Evolutionary conservation across 1,140 invertebrate species (phyloP).

Genomic region (Lutraria rhynchaena): DNA sequence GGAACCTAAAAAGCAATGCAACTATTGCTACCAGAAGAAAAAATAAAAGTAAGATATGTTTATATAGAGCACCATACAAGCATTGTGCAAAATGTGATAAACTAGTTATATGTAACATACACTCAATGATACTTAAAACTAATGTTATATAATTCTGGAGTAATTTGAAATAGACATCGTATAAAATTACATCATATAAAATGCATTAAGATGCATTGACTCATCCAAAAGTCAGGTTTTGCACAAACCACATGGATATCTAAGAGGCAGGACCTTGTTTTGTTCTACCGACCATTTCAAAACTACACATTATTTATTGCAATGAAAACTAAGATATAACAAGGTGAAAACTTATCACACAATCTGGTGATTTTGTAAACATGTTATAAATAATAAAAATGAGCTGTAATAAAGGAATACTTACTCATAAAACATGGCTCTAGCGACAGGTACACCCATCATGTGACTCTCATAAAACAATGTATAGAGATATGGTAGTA

Average conservation of each 20-base stretch:
- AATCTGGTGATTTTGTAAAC: not conserved
- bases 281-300: no score
- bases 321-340: not conserved
- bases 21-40: not conserved
- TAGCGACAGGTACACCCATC: slow-evolving; percentile 88
- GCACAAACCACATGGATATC: not conserved
- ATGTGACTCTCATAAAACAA: slow-evolving; percentile 89
- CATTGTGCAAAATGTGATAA: not conserved
- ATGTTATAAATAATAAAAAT: not conserved
- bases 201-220: no score
- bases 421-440: slow-evolving; percentile 87
- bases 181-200: no score
- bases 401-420: not conserved
- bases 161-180: no score
- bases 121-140: not conserved
- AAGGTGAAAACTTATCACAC: not conserved
- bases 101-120: not conserved
- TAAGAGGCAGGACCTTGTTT: not conserved
- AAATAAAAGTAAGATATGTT: not conserved
- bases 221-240: no score
- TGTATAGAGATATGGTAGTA: slow-evolving; percentile 92
- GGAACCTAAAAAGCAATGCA: slow-evolving; percentile 75
- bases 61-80: not conserved
- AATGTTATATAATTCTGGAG: no score
- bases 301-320: not conserved